Conservation (phyloP, 2,797 vertebrate genomes). For the Oryzias dopingdopingensis region DNA sequence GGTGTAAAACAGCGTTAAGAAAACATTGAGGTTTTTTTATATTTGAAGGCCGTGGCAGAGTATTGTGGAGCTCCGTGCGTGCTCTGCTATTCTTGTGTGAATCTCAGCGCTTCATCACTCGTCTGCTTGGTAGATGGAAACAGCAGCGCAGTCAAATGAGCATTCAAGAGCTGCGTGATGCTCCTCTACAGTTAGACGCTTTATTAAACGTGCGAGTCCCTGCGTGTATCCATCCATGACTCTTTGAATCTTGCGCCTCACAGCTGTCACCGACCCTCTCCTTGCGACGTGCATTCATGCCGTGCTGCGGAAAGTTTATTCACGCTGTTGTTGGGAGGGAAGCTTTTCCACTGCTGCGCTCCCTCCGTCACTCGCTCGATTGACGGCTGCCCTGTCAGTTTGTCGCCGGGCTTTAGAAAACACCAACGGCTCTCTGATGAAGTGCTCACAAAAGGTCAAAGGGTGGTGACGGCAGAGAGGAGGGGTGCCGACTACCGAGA, state of each 20-base stretch:
- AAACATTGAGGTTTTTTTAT: neutral
- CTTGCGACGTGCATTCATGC: conserved; percentile 70
- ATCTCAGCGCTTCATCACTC: conserved; percentile 37
- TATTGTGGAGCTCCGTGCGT: conserved; percentile 24
- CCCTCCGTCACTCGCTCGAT: conserved; percentile 64
- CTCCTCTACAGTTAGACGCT: conserved; percentile 44
- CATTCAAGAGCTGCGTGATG: conserved; percentile 31
- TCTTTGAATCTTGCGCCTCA: conserved; percentile 29
- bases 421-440: conserved; percentile 78
- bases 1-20: neutral
- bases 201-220: conserved; percentile 40
- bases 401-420: conserved; percentile 77
- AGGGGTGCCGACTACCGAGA: conserved; percentile 59
- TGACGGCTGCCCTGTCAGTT: conserved; percentile 79
- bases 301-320: conserved; percentile 69
- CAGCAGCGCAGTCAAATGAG: conserved; percentile 35
- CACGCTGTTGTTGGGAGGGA: conserved; percentile 66
- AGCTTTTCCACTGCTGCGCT: conserved; percentile 70
- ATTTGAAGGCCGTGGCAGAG: conserved; percentile 6
- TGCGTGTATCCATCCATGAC: conserved; percentile 27
- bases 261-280: conserved; percentile 70
- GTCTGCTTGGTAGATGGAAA: conserved; percentile 32
- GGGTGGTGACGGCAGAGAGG: conserved; percentile 57
- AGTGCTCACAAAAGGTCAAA: conserved; percentile 75
- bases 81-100: conserved; percentile 24